These are phyloP conservation scores for Morpho achilles DNA, from an alignment of 2,888 invertebrate genomes.

Conservation along the genomic window DNA sequence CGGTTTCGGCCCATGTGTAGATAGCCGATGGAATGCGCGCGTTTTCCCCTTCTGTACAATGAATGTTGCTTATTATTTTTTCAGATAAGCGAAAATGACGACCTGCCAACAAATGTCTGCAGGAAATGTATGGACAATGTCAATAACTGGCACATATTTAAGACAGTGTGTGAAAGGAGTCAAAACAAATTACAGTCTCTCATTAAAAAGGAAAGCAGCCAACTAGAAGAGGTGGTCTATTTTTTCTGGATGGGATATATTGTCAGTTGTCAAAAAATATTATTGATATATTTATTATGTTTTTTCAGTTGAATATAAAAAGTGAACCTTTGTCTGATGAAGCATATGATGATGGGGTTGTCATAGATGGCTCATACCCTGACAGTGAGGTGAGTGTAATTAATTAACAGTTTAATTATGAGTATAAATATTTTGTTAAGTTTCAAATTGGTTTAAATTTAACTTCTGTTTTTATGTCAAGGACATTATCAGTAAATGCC, in stretches of 20 bases:
- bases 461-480: slow-evolving; percentile 50
- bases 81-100: slow-evolving; percentile 82
- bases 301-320: slow-evolving; percentile 77
- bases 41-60: slow-evolving; percentile 59
- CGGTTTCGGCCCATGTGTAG: slow-evolving; percentile 57
- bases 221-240: slow-evolving; percentile 73
- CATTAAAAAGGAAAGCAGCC: slow-evolving; percentile 74
- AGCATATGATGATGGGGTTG: slow-evolving; percentile 74
- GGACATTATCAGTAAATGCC: slow-evolving; percentile 50
- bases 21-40: slow-evolving; percentile 65
- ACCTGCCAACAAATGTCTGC: slow-evolving; percentile 83
- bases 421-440: slow-evolving; percentile 7
- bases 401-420: slow-evolving; percentile 4
- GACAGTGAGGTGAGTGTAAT: slow-evolving; percentile 62
- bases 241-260: slow-evolving; percentile 49
- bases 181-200: slow-evolving; percentile 82
- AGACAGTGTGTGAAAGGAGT: slow-evolving; percentile 81
- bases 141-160: slow-evolving; percentile 83
- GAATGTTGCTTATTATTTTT: slow-evolving; percentile 72
- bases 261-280: slow-evolving; percentile 38
- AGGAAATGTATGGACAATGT: slow-evolving; percentile 81
- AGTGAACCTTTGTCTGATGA: slow-evolving; percentile 78
- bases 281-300: slow-evolving; percentile 36
- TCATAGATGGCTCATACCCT: slow-evolving; percentile 71
- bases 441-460: slow-evolving; percentile 14